Evolutionary conservation across 2,797 vertebrate genomes (phyloP), one percentile per base, ranked within the genome.

Genomic region (Caiman crocodilus): DNA sequence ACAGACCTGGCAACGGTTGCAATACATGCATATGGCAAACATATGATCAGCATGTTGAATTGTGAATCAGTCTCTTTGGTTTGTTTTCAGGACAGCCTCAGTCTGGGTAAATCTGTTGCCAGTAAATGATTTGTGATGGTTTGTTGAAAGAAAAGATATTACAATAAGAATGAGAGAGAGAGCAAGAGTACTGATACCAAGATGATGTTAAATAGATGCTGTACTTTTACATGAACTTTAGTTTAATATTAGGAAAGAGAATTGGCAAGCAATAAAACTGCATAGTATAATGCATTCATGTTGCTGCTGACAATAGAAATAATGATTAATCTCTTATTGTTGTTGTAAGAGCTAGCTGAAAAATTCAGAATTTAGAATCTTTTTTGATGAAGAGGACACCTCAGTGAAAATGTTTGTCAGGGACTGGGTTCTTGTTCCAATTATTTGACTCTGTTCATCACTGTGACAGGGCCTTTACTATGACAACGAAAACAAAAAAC

Each of bases 21-120:
- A 93, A 69, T 79, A 91, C 7, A 93, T 91, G 87, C 98, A 98
- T 98, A 97, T 98, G 97, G 97, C 18, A 88, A 97, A 56, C 98
- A 98, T 94, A 97, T 98, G 97, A 95, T 76, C 71, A 96, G 93
- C 93, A 76, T 85, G n/a, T 76, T 32, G 67, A 94, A 64, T 79
- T 76, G 79, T 79, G 88, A 96, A 90, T 91, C 97, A 89, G 96
- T 97, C 97, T 97, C 97, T 97, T 94, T 93, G 64, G 90, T 76
- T 89, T 90, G 90, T 96, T 97, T 96, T 95, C 95, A 97, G 95
- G 93, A 90, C 90, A 77, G 92, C 92, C 93, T 91, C 80, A 94
- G 92, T 79, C 86, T 90, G 82, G 94, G 94, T 85, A 96, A 93
- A 83, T 76, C 60, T 50, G 77, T 56, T 85, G 71, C 63, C 95